Percentiles rank a stretch among this genome's conserved stretches.
These are phyloP conservation scores for Augochlorella aurata DNA, from an alignment of 2,888 invertebrate species.

Conservation along the genomic window DNA sequence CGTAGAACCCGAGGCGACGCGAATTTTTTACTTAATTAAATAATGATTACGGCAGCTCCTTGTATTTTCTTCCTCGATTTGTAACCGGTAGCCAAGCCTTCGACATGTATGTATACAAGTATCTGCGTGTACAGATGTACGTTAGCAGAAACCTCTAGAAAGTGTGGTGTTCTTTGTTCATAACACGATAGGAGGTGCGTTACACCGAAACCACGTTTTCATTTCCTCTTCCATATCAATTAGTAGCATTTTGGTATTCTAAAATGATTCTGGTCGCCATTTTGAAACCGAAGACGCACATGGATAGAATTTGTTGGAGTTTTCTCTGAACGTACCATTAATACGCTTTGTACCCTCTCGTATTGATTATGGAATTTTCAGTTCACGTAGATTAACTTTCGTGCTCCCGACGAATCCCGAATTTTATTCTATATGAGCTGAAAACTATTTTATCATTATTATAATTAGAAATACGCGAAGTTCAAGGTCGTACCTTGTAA, in stretches of 20 bases:
- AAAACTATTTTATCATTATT: constrained; percentile 6
- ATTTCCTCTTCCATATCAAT: constrained; percentile 45
- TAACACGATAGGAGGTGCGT: constrained; percentile 16
- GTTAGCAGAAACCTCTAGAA: constrained; percentile 57
- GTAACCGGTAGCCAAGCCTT: constrained; percentile 37
- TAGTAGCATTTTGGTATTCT: constrained; percentile 52
- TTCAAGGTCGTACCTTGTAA: constrained; percentile 40
- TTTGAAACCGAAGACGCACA: constrained; percentile 66
- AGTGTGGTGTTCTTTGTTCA: constrained; percentile 57
- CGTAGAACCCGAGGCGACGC: not conserved
- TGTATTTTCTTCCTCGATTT: constrained; percentile 9
- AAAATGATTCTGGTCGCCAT: constrained; percentile 59
- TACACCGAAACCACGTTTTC: constrained; percentile 34
- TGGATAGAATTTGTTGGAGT: constrained; percentile 48
- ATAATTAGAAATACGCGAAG: constrained; percentile 29
- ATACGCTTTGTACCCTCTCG: not conserved
- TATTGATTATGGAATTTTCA: not conserved
- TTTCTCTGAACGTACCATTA: constrained; percentile 10
- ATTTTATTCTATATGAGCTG: not conserved
- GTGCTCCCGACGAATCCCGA: not conserved
- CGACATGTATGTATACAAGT: not conserved
- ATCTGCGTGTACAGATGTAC: not conserved
- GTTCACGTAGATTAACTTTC: not conserved
- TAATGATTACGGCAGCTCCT: constrained; percentile 2
- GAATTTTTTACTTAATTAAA: not conserved